A percentile compares a stretch with the other conserved stretches of the same genome.
phyloP scores from a whole-genome alignment of 2,888 invertebrate genomes.

The Stegana nigrithorax region DNA sequence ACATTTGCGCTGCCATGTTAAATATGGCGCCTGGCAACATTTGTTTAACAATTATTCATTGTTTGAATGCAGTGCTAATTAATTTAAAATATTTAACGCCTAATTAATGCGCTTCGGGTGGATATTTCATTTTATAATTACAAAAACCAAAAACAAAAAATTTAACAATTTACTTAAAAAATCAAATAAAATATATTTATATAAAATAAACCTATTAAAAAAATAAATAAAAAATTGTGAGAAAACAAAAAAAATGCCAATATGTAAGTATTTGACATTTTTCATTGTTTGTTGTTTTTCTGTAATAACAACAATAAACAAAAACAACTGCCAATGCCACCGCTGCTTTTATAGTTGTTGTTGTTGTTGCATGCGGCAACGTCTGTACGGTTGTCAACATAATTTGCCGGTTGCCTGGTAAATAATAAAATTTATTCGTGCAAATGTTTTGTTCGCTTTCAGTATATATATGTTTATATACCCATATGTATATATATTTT shows the following conservation, averaged over 20 bases:
- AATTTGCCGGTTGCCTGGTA: conserved; percentile 40
- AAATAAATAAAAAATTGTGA: background rate
- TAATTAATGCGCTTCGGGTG: conserved; percentile 59
- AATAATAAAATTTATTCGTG: conserved; percentile 16
- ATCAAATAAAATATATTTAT: no score
- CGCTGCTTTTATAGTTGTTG: conserved; percentile 1
- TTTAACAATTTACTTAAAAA: no score
- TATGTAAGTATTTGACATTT: no score
- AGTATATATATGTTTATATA: background rate
- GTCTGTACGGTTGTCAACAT: conserved; percentile 51
- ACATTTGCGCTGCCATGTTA: background rate
- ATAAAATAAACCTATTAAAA: no score
- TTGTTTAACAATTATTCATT: background rate
- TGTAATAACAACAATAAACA: conserved; percentile 10
- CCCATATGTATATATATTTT: background rate
- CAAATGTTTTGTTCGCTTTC: background rate
- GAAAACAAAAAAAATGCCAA: background rate
- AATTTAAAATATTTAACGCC: conserved; percentile 47
- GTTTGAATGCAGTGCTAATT: conserved; percentile 17
- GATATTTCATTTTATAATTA: no score
- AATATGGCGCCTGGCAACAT: background rate
- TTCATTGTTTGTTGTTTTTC: background rate
- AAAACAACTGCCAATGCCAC: conserved; percentile 8
- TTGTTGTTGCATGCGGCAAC: background rate
- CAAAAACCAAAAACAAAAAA: no score